Percentiles rank a stretch among this genome's conserved stretches.
Conservation (phyloP, 2,888 invertebrate species). For the Pristionchus exspectatus region DNA sequence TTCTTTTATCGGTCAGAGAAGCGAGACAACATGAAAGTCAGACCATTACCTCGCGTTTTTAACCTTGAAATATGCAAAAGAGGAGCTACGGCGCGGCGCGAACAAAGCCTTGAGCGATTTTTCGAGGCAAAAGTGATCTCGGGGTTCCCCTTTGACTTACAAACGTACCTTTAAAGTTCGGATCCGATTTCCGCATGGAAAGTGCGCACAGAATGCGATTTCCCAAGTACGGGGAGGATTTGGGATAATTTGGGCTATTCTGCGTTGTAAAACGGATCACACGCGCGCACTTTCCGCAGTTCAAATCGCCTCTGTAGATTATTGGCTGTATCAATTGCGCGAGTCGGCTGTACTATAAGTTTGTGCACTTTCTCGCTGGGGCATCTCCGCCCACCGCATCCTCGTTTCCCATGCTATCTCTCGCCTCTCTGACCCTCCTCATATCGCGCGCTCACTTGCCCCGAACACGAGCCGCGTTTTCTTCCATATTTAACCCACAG, state of each 20-base stretch:
- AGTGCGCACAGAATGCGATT: not conserved
- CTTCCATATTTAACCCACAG: not conserved
- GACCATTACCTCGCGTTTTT: not conserved
- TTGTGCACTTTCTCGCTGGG: too few species aligned
- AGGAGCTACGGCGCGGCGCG: conserved; percentile 4
- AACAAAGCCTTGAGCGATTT: conserved; percentile 7
- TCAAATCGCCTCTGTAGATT: conserved; percentile 11
- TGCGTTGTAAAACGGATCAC: conserved; percentile 24
- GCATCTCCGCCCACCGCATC: not conserved
- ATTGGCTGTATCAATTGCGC: conserved; percentile 16
- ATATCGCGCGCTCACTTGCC: not conserved
- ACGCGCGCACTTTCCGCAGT: not conserved
- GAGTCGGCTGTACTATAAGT: conserved; percentile 21
- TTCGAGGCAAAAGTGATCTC: not conserved
- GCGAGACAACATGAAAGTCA: too few species aligned
- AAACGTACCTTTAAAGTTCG: not conserved
- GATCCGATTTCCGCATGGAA: not conserved
- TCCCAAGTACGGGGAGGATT: not conserved
- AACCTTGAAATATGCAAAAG: conserved; percentile 47
- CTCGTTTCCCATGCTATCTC: not conserved
- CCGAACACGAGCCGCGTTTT: not conserved
- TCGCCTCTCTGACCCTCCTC: not conserved
- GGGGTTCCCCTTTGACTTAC: not conserved
- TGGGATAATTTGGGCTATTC: not conserved
- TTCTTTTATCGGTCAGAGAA: too few species aligned